phyloP scores from a whole-genome alignment of 2,113 vertebrate species.

The Desmodus rotundus region DNA sequence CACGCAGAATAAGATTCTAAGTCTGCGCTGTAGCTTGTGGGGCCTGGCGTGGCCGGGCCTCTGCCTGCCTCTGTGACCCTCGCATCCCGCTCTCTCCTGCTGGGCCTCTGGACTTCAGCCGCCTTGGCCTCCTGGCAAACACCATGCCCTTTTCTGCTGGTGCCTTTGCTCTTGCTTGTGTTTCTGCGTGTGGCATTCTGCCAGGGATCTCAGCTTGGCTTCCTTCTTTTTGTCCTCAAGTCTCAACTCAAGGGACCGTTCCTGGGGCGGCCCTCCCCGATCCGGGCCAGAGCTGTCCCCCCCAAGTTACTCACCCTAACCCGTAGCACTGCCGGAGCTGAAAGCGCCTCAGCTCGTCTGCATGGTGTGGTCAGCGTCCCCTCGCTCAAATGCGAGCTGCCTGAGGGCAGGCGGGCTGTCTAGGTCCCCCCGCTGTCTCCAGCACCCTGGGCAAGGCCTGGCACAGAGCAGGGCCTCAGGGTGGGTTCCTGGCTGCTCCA shows the following conservation, averaged over 20 bases:
- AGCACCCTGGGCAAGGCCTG: not conserved
- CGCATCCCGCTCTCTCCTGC: not conserved
- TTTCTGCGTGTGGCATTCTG: not conserved
- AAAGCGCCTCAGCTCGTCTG: not conserved
- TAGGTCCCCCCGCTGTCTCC: not conserved
- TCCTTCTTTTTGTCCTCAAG: not conserved
- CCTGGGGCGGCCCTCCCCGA: not conserved
- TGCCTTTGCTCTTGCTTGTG: not conserved
- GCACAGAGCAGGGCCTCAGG: not conserved
- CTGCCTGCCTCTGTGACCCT: not conserved
- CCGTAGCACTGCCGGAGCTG: too few relatives aligned
- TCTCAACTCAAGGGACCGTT: not conserved
- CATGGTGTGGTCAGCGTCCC: not conserved
- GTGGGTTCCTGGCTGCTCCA: not conserved
- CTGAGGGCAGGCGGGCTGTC: not conserved
- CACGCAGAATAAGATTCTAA: not conserved
- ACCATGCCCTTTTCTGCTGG: not conserved
- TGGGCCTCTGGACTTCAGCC: not conserved
- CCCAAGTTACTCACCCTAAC: not conserved
- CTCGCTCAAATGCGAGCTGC: not conserved
- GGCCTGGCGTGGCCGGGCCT: not conserved
- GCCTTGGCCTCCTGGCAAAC: accelerated
- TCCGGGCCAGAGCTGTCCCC: not conserved
- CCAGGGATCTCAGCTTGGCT: not conserved
- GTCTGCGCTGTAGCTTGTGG: too few relatives aligned